Conservation (phyloP, 2,888 invertebrate species). For the Aphidoletes aphidimyza region DNA sequence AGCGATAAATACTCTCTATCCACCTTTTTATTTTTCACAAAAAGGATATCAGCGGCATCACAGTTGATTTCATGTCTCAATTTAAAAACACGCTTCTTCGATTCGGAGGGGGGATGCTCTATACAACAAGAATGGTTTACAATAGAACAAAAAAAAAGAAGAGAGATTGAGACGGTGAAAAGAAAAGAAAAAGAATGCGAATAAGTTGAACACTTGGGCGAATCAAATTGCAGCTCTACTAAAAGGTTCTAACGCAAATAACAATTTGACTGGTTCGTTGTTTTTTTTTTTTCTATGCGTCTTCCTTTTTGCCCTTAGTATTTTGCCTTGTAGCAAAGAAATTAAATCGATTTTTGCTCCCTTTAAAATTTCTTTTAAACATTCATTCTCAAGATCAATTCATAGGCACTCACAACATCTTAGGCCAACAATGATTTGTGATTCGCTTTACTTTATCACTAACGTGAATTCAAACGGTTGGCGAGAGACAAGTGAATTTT, state of each 20-base stretch:
- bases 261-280: neutral
- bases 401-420: neutral
- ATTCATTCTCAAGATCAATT: constrained; percentile 9
- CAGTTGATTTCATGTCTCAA: constrained; percentile 48
- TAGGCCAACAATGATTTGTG: neutral
- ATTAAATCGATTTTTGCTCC: neutral
- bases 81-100: neutral
- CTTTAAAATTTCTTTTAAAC: neutral
- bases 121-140: neutral
- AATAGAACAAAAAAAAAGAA: neutral
- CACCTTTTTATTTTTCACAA: neutral
- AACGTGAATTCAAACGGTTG: too few species aligned
- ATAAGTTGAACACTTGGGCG: constrained; percentile 4
- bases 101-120: neutral
- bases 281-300: neutral
- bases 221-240: constrained; percentile 14
- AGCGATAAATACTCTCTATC: neutral
- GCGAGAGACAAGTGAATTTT: too few species aligned
- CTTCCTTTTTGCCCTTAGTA: neutral
- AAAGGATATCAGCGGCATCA: constrained; percentile 41
- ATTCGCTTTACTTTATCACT: too few species aligned
- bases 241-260: constrained; percentile 9
- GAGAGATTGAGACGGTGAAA: neutral
- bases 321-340: neutral
- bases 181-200: neutral